Base-by-base conservation (phyloP, 2,888 invertebrate genomes). In the Calliscelio sp. region DNA sequence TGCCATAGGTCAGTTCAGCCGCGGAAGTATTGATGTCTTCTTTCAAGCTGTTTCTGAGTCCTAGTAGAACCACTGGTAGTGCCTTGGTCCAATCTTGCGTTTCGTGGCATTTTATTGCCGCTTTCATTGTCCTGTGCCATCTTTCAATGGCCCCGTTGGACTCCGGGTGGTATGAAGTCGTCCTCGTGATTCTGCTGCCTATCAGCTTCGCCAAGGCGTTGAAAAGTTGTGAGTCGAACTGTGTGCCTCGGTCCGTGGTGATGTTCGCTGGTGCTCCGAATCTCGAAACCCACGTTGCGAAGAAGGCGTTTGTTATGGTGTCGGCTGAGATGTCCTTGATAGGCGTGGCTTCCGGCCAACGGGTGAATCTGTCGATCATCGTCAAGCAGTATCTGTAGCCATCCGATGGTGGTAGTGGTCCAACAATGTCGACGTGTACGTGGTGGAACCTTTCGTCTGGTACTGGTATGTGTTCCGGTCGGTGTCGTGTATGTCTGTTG, bases 401-500 rank as follows among this genome's bases (percentile, higher is more conserved):
- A 10, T 86, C 35, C 0, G 87, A 87, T 8, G 68, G 24, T 25
- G 90, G 90, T 11, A 92, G 75, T 2, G 91, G 90, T 22, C 91
- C 90, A 0, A 92, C 87, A 5, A 93, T 75, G 78, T 92, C 92
- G 1, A 91, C 73, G 68, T 91, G 90, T 8, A 92, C 84, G 57
- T 91, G 89, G 8, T 87, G 82, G 77, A 92, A 92, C n/a, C 91
- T 83, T 0, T 46, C 79, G 44, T 86, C 84, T 8, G 89, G 89
- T 2, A 84, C 66, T 0, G 87, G 68, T 14, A 68, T 68, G 25
- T 68, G 53, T 14, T 24, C 41, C 2, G 38, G 22, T 14, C 8
- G 16, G 4, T 49, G 20, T 3, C 35, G 41, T 11, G 18, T 20
- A 7, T 91, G 91, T n/a, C 89, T 84, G 0, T 74, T 22, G 6